phyloP scores from a whole-genome alignment of 2,797 vertebrate genomes.

The Rhinichthys osculus region DNA sequence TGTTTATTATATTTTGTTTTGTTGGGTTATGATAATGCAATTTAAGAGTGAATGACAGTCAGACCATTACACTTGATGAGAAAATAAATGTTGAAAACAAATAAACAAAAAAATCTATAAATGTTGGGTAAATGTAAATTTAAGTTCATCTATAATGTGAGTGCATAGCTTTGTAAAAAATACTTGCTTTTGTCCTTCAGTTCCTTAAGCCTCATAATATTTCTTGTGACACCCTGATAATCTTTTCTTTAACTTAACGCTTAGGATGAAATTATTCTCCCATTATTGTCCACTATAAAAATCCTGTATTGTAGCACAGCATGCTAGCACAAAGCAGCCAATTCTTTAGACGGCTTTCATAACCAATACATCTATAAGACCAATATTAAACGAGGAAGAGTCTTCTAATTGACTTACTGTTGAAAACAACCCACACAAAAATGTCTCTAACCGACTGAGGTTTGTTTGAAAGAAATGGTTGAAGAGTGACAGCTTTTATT shows the following conservation, averaged over 20 bases:
- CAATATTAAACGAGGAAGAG: not conserved
- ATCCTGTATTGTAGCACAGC: constrained; percentile 6
- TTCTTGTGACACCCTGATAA: constrained; percentile 13
- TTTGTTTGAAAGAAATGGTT: constrained; percentile 4
- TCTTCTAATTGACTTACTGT: constrained; percentile 29
- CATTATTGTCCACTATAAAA: constrained; percentile 13
- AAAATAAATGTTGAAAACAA: constrained; percentile 64
- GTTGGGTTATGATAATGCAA: constrained; percentile 83
- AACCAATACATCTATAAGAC: constrained; percentile 15
- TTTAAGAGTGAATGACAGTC: constrained; percentile 83
- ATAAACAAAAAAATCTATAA: constrained; percentile 57
- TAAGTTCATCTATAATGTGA: constrained; percentile 66
- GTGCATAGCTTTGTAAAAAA: constrained; percentile 47
- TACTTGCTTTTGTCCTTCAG: constrained; percentile 44
- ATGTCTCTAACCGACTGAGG: not conserved
- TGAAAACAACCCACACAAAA: constrained; percentile 42
- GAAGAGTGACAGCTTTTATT: constrained; percentile 4
- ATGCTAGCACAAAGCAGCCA: constrained; percentile 5
- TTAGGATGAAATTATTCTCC: constrained; percentile 3
- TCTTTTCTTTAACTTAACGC: constrained; percentile 22
- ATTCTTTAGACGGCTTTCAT: constrained; percentile 19
- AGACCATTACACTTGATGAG: constrained; percentile 67
- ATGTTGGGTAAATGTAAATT: constrained; percentile 65
- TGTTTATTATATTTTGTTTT: constrained; percentile 82
- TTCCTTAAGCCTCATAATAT: constrained; percentile 27